phyloP scores from a whole-genome alignment of 2,888 invertebrate species.

The Deroplatys truncata region DNA sequence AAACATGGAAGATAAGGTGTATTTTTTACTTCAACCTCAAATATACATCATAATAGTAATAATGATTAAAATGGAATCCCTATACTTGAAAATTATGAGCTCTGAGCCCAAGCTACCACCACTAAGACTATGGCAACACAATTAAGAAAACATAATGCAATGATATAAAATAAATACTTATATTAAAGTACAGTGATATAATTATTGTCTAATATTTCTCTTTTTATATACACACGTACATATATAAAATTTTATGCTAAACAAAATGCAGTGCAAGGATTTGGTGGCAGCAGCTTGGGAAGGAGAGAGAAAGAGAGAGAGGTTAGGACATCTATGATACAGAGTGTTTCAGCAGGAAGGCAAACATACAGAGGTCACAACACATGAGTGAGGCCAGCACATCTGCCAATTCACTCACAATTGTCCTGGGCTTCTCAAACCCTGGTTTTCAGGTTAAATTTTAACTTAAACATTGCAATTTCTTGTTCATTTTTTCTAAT shows the following conservation, averaged over 20 bases:
- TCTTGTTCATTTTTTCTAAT: background rate
- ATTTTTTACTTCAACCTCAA: conserved; percentile 47
- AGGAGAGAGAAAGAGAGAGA: conserved; percentile 18
- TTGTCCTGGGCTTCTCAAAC: background rate
- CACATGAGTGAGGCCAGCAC: conserved; percentile 41
- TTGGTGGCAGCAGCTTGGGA: conserved; percentile 24
- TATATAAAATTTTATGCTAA: background rate
- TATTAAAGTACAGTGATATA: background rate
- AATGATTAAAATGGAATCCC: conserved; percentile 29
- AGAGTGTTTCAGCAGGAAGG: conserved; percentile 10
- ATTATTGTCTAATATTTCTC: conserved; percentile 9
- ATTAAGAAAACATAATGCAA: conserved; percentile 9
- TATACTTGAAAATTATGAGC: conserved; percentile 26
- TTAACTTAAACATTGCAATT: background rate
- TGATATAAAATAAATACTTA: background rate
- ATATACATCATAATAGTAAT: conserved; percentile 37
- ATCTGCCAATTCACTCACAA: conserved; percentile 3
- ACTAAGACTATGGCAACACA: conserved; percentile 15
- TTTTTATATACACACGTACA: background rate
- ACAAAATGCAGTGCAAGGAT: background rate
- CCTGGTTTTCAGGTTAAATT: background rate
- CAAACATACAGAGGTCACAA: conserved; percentile 37
- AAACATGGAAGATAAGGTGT: conserved; percentile 44
- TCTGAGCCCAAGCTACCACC: conserved; percentile 28
- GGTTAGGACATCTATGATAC: conserved; percentile 26